Evolutionary conservation across 1,140 invertebrate species (phyloP).

Genomic region (Heliconius himera): DNA sequence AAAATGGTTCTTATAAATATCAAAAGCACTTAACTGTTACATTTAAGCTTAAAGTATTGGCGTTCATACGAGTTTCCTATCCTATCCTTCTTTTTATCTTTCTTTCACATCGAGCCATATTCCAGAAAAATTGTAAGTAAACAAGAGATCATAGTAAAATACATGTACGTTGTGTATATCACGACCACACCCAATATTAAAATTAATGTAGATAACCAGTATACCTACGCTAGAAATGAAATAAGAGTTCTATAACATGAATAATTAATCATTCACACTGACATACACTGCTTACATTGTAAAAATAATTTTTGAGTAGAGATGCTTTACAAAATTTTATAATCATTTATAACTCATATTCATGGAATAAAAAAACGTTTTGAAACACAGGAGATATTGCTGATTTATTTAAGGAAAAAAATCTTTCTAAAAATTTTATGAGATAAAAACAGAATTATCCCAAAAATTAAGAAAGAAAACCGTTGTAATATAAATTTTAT

Average conservation of each 20-base stretch:
- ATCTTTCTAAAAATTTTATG: not conserved
- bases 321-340: constrained; percentile 41
- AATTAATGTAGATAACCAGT: constrained; percentile 59
- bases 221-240: constrained; percentile 59
- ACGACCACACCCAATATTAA: constrained; percentile 67
- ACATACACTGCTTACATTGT: constrained; percentile 54
- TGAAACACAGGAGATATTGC: not conserved
- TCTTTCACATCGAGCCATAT: constrained; percentile 53
- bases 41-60: constrained; percentile 73
- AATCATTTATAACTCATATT: not conserved
- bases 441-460: not conserved
- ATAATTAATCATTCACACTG: constrained; percentile 64
- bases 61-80: constrained; percentile 73
- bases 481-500: constrained; percentile 37
- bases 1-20: constrained; percentile 66
- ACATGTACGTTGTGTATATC: constrained; percentile 55
- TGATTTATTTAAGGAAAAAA: not conserved
- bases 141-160: constrained; percentile 73
- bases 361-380: not conserved
- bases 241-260: constrained; percentile 56
- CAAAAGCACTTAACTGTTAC: constrained; percentile 68
- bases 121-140: constrained; percentile 80
- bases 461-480: not conserved
- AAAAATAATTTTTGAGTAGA: constrained; percentile 35
- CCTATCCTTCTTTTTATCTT: constrained; percentile 45